Evolutionary conservation across 1,140 invertebrate genomes (phyloP).

Genomic region (Stratiolaelaps scimitus): DNA sequence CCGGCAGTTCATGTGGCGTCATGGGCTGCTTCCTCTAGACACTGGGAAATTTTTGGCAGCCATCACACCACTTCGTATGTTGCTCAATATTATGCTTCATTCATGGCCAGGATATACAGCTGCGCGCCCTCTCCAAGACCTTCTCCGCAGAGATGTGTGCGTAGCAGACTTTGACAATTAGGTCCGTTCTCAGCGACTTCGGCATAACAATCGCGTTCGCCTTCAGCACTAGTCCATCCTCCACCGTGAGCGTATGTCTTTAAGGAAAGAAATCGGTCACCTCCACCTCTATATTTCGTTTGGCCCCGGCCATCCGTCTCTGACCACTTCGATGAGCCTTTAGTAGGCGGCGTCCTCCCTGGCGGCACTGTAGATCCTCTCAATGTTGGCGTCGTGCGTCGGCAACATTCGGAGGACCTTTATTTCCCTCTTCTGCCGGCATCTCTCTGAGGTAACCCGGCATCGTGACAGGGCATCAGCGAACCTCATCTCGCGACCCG

Average conservation of each 20-base stretch:
- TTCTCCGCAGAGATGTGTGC: constrained; percentile 4
- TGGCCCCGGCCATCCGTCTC: not conserved
- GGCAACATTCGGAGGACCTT: not conserved
- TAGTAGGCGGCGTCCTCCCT: not conserved
- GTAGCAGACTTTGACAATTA: not conserved
- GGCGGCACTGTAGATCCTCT: not conserved
- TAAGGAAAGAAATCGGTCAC: not conserved
- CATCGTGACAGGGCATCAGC: constrained; percentile 1
- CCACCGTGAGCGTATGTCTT: not conserved
- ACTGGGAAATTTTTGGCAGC: not conserved
- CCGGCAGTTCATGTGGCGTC: constrained; percentile 1
- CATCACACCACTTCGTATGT: not conserved
- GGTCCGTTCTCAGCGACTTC: not conserved
- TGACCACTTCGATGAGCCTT: not conserved
- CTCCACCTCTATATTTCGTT: not conserved
- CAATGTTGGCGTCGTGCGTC: not conserved
- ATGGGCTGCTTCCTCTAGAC: not conserved
- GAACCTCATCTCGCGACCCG: not conserved
- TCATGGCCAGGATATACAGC: constrained; percentile 1
- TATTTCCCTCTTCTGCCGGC: not conserved
- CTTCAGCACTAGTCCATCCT: not conserved
- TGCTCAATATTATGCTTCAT: not conserved
- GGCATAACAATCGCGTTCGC: not conserved
- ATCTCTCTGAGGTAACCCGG: not conserved
- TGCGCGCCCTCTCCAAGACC: not conserved